A percentile compares a stretch with the other conserved stretches of the same genome.
Conservation (phyloP, 2,888 invertebrate species). For the Drosophila neonasuta region DNA sequence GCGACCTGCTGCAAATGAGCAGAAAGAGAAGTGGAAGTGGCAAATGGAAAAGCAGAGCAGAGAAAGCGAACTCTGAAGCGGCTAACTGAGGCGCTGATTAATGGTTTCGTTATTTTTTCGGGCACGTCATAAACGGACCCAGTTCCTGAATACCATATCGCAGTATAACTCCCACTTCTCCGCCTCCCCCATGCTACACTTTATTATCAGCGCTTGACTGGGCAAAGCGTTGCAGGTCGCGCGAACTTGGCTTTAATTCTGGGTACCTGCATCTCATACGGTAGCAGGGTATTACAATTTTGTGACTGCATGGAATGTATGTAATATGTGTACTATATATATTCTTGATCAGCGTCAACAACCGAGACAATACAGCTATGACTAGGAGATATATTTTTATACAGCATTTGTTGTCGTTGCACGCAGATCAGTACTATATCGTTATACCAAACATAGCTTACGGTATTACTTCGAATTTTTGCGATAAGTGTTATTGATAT, state of each 20-base stretch:
- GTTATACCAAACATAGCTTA: too few species aligned
- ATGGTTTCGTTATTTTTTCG: slow-evolving; percentile 60
- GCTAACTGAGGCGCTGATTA: slow-evolving; percentile 59
- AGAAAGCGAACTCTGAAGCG: slow-evolving; percentile 7
- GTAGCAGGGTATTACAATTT: too few species aligned
- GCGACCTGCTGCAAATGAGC: slow-evolving; percentile 41
- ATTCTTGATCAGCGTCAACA: too few species aligned
- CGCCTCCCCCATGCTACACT: slow-evolving; percentile 1
- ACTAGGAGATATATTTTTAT: too few species aligned
- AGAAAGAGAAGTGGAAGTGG: not conserved
- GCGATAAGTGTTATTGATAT: too few species aligned
- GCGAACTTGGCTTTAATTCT: not conserved
- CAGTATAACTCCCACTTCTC: not conserved
- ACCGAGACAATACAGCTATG: too few species aligned
- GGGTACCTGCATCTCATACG: too few species aligned
- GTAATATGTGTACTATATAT: too few species aligned
- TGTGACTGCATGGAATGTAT: too few species aligned
- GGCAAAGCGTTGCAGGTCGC: slow-evolving; percentile 39
- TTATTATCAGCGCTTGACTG: slow-evolving; percentile 62
- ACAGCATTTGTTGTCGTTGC: too few species aligned
- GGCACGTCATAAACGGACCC: slow-evolving; percentile 68
- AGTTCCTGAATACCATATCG: slow-evolving; percentile 26
- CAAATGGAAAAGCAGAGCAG: not conserved
- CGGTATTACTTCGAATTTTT: too few species aligned
- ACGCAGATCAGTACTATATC: too few species aligned